Conservation (phyloP, 2,797 vertebrate species). For the Neopelma chrysocephalum region DNA sequence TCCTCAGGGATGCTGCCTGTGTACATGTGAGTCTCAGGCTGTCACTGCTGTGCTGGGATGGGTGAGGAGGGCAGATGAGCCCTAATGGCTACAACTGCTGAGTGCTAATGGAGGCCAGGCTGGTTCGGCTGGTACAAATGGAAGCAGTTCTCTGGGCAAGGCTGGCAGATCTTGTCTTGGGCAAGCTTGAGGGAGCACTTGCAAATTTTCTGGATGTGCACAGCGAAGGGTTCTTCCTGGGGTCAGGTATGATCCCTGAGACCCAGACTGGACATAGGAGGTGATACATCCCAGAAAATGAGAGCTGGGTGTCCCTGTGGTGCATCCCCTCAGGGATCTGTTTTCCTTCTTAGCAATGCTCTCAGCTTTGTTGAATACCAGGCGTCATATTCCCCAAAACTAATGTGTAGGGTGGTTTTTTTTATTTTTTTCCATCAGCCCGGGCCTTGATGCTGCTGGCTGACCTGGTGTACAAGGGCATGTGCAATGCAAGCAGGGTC, state of each 20-base stretch:
- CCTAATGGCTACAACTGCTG: neutral
- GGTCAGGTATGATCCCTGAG: neutral
- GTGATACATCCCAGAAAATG: neutral
- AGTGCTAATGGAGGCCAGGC: neutral
- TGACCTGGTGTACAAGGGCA: neutral
- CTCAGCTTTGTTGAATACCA: neutral
- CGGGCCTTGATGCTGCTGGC: neutral
- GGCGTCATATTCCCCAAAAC: neutral
- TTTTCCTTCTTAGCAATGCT: neutral
- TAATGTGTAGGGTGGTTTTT: neutral
- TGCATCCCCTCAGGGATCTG: neutral
- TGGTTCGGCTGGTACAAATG: neutral
- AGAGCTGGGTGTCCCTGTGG: neutral
- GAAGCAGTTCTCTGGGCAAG: neutral
- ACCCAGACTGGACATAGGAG: neutral
- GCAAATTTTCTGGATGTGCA: neutral
- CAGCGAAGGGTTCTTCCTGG: neutral
- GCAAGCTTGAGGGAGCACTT: neutral
- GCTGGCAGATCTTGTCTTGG: neutral
- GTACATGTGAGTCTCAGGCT: neutral
- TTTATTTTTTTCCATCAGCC: neutral
- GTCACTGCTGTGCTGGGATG: fast-evolving
- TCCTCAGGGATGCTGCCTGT: neutral
- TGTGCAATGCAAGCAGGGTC: neutral
- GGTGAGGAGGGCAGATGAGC: neutral